phyloP scores from a whole-genome alignment of 2,888 invertebrate genomes.

The Seladonia tumulorum region DNA sequence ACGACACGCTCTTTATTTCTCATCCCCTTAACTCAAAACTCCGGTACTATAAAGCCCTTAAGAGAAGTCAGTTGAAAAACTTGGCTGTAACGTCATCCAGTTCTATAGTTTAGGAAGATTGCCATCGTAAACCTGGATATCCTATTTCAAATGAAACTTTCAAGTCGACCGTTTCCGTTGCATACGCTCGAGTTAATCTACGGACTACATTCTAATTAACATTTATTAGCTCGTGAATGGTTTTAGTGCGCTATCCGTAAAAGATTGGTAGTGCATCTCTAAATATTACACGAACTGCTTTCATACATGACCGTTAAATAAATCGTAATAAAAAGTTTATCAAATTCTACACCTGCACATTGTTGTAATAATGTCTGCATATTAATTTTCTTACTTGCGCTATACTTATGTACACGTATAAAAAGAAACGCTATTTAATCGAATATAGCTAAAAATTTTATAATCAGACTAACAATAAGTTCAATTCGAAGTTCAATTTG shows the following conservation, averaged over 20 bases:
- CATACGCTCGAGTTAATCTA: neutral
- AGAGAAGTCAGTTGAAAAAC: slow-evolving; percentile 32
- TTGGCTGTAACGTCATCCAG: neutral
- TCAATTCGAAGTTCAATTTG: no score
- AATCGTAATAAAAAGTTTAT: neutral
- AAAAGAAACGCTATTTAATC: no score
- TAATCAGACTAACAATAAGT: no score
- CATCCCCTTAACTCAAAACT: slow-evolving; percentile 28
- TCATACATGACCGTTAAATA: neutral
- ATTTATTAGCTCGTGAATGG: slow-evolving; percentile 27
- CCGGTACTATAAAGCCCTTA: slow-evolving; percentile 24
- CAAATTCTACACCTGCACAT: neutral
- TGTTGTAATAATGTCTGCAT: neutral
- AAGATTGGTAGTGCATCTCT: neutral
- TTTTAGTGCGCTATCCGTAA: neutral
- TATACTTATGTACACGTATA: no score
- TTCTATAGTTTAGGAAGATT: slow-evolving; percentile 30
- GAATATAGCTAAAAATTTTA: no score
- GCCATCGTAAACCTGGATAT: slow-evolving; percentile 39
- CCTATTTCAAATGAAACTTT: slow-evolving; percentile 35
- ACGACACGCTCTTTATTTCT: neutral
- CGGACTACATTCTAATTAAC: neutral
- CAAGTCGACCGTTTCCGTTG: slow-evolving; percentile 9
- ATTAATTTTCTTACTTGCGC: no score
- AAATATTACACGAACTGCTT: neutral